A percentile compares a stretch with the other conserved stretches of the same genome.
Evolutionary conservation across 2,113 vertebrate species (phyloP).

Genomic region (Nipponia nippon): DNA sequence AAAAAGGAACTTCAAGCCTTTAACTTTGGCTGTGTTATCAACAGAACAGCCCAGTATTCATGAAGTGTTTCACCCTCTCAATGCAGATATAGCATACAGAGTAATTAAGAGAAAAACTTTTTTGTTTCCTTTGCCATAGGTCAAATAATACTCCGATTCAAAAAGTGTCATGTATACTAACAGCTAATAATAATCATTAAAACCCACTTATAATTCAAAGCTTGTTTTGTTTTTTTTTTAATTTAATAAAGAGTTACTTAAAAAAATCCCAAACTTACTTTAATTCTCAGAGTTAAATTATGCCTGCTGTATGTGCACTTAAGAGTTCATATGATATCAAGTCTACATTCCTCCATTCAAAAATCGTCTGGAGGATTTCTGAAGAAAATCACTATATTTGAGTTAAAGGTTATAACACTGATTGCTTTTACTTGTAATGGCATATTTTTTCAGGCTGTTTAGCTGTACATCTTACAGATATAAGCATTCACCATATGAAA

Average conservation of each 20-base stretch:
- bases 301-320: background rate
- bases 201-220: accelerated
- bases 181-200: background rate
- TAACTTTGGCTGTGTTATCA: background rate
- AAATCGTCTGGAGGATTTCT: background rate
- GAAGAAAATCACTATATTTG: background rate
- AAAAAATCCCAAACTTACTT: background rate
- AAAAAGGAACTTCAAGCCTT: background rate
- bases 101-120: background rate
- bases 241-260: background rate
- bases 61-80: background rate
- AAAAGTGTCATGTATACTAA: background rate
- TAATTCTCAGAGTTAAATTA: background rate
- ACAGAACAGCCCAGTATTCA: background rate
- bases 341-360: background rate
- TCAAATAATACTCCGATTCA: background rate
- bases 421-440: constrained; percentile 16
- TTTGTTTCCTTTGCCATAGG: background rate
- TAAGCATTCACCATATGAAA: constrained; percentile 75
- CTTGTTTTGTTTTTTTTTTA: background rate
- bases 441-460: constrained; percentile 64
- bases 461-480: constrained; percentile 62
- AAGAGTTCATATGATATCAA: background rate
- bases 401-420: background rate
- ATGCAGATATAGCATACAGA: background rate